These are phyloP conservation scores for Latheticus oryzae DNA, from an alignment of 2,888 invertebrate species.

Conservation along the genomic window DNA sequence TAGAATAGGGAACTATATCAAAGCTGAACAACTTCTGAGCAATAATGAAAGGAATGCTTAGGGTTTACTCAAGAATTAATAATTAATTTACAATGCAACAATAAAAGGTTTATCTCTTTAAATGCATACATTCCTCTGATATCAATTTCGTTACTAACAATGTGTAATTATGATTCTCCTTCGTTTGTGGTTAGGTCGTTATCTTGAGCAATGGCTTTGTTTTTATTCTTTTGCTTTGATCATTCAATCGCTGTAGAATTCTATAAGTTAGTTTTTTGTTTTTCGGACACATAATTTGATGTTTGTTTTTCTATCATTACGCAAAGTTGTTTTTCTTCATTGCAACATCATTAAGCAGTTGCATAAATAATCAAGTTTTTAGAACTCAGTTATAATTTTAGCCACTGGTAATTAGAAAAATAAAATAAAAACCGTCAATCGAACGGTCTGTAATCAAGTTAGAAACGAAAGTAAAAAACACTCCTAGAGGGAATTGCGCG, in stretches of 20 bases:
- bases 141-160: too few species aligned
- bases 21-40: too few species aligned
- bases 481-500: slow-evolving; percentile 25
- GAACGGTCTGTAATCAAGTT: slow-evolving; percentile 1
- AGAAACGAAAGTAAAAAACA: slow-evolving; percentile 11
- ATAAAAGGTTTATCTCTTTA: too few species aligned
- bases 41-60: too few species aligned
- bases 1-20: too few species aligned
- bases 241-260: slow-evolving; percentile 20
- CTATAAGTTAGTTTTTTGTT: slow-evolving; percentile 28
- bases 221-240: slow-evolving; percentile 19
- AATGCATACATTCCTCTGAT: too few species aligned
- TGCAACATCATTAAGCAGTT: slow-evolving; percentile 4
- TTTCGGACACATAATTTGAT: slow-evolving; percentile 26
- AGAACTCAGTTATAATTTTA: too few species aligned
- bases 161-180: slow-evolving; percentile 8
- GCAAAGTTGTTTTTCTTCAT: slow-evolving; percentile 1
- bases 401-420: too few species aligned
- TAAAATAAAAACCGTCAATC: not conserved
- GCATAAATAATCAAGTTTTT: too few species aligned
- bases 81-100: too few species aligned
- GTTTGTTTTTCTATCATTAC: slow-evolving; percentile 6
- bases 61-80: too few species aligned
- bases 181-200: slow-evolving; percentile 3
- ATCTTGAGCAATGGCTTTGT: slow-evolving; percentile 29